A percentile compares a stretch with the other conserved stretches of the same genome.
Conservation (phyloP, 2,113 vertebrate species). For the Gymnogyps californianus region DNA sequence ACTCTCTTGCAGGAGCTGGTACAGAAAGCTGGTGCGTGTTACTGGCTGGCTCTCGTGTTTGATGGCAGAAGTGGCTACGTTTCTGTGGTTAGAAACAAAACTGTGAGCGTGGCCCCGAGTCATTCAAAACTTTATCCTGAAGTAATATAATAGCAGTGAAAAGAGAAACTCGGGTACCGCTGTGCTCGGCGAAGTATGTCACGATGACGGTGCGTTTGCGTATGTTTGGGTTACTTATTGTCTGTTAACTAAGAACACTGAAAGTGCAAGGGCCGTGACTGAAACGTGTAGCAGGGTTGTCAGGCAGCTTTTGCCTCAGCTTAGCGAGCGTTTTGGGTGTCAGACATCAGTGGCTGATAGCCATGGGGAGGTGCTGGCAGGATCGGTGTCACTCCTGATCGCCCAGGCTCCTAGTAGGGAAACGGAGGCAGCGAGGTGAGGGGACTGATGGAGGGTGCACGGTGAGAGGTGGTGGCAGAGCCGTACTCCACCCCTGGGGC, state of each 20-base stretch:
- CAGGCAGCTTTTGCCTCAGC: neutral
- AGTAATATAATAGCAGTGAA: neutral
- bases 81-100: neutral
- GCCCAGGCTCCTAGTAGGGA: neutral
- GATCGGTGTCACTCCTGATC: fast-evolving
- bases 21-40: neutral
- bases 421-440: fast-evolving
- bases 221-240: neutral
- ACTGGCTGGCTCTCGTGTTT: neutral
- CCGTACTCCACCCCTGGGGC: neutral
- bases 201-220: fast-evolving
- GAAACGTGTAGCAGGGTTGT: neutral
- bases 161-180: neutral
- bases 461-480: neutral
- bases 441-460: neutral
- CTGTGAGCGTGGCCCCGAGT: neutral
- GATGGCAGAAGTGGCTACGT: neutral
- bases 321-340: neutral
- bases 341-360: no score
- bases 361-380: neutral
- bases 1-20: neutral
- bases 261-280: neutral
- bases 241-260: neutral
- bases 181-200: neutral
- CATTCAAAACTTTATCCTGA: neutral